Conservation (phyloP, 2,797 vertebrate species). For the Agapornis canus region DNA sequence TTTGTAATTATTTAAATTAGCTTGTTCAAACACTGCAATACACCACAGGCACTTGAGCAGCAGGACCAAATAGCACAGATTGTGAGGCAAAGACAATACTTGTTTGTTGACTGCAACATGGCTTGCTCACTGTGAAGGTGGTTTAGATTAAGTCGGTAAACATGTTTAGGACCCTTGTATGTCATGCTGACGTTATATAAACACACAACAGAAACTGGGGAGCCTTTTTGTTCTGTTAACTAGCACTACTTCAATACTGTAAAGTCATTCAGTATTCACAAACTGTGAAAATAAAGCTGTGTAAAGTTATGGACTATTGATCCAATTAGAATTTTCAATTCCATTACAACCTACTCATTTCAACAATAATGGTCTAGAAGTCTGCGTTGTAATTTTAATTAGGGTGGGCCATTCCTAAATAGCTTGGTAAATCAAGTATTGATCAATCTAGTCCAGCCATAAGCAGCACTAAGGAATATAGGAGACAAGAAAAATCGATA, state of each 20-base stretch:
- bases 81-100: background rate
- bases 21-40: conserved; percentile 62
- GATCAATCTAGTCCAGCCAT: conserved; percentile 69
- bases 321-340: conserved; percentile 69
- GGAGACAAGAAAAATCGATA: conserved; percentile 79
- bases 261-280: conserved; percentile 36
- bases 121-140: background rate
- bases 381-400: conserved; percentile 77
- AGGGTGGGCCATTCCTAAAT: conserved; percentile 73
- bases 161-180: background rate
- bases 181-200: conserved; percentile 42
- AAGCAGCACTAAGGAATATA: conserved; percentile 71
- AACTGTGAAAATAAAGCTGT: conserved; percentile 58
- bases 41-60: conserved; percentile 52
- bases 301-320: conserved; percentile 60
- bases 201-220: conserved; percentile 1
- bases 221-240: conserved; percentile 21
- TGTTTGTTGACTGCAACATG: conserved; percentile 8
- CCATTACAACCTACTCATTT: conserved; percentile 75
- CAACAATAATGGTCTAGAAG: conserved; percentile 69
- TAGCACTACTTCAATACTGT: background rate
- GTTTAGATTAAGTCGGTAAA: conserved; percentile 31
- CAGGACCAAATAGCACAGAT: background rate
- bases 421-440: conserved; percentile 78
- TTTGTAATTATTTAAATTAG: conserved; percentile 77